Evolutionary conservation across 2,113 vertebrate genomes (phyloP).

Genomic region (Synchiropus splendidus): DNA sequence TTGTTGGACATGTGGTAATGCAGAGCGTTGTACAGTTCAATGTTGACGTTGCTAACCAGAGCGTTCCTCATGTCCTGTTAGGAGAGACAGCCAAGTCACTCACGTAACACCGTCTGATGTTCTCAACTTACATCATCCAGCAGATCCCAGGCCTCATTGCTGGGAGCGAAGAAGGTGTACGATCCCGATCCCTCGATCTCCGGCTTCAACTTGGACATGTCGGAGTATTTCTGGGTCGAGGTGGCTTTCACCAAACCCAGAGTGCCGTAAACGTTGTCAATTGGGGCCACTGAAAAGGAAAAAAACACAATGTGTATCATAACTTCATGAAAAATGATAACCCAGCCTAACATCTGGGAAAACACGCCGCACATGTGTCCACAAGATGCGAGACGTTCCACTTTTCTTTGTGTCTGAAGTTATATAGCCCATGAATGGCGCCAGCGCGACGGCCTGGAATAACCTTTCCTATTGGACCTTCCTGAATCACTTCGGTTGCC

Average conservation of each 20-base stretch:
- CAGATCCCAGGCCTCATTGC: slow-evolving; percentile 88
- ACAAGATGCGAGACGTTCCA: no score
- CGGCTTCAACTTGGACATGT: slow-evolving; percentile 74
- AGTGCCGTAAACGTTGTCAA: slow-evolving; percentile 87
- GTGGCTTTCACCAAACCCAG: slow-evolving; percentile 81
- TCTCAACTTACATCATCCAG: slow-evolving; percentile 73
- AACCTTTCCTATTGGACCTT: slow-evolving; percentile 1
- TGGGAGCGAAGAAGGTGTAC: slow-evolving; percentile 89
- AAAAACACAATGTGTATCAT: background rate
- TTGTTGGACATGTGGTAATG: slow-evolving; percentile 92
- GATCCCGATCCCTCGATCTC: slow-evolving; percentile 92
- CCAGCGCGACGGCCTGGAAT: slow-evolving; percentile 4
- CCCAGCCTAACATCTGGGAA: no score
- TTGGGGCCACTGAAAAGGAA: slow-evolving; percentile 77
- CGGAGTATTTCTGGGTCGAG: slow-evolving; percentile 77
- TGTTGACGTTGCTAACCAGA: slow-evolving; percentile 89
- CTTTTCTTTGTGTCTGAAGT: slow-evolving; percentile 1
- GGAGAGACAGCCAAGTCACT: slow-evolving; percentile 9
- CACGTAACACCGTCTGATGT: no score
- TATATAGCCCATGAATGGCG: background rate
- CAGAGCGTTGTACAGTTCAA: slow-evolving; percentile 87
- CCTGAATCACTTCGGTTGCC: no score
- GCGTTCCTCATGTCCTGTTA: slow-evolving; percentile 71
- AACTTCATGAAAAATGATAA: background rate
- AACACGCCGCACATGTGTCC: no score